phyloP scores from a whole-genome alignment of 2,797 vertebrate genomes.

The Gallinago stenura region DNA sequence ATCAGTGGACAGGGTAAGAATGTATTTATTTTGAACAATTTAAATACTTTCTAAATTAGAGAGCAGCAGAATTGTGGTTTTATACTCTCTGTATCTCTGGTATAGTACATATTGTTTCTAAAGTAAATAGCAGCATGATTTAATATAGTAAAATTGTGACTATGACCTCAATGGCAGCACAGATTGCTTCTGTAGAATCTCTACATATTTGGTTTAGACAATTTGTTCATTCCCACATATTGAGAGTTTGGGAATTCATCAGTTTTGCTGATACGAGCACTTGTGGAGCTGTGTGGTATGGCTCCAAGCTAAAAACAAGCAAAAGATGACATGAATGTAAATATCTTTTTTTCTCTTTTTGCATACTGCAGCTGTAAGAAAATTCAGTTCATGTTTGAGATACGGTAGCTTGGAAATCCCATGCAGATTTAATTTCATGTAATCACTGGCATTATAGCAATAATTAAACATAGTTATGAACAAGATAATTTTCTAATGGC shows the following conservation, averaged over 20 bases:
- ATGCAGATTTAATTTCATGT: background rate
- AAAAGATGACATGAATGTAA: background rate
- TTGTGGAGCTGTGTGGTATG: background rate
- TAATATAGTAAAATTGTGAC: background rate
- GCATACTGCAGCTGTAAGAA: background rate
- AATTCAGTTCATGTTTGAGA: background rate
- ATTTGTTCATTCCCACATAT: background rate
- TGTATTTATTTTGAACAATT: background rate
- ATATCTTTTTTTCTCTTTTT: background rate
- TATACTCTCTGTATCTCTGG: background rate
- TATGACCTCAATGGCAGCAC: background rate
- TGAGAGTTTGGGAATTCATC: background rate
- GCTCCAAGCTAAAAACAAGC: background rate
- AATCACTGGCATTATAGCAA: background rate
- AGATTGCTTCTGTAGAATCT: background rate
- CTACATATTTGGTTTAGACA: background rate
- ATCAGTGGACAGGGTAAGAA: background rate
- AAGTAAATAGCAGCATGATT: background rate
- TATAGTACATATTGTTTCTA: background rate
- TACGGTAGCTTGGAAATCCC: background rate
- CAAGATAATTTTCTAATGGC: background rate
- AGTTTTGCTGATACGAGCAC: background rate
- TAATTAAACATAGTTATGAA: background rate
- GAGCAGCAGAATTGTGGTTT: background rate
- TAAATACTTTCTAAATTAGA: background rate